Evolutionary conservation across 1,140 invertebrate species (phyloP), one percentile per base, ranked within the genome.

Genomic region (Neuroterus valhalla): DNA sequence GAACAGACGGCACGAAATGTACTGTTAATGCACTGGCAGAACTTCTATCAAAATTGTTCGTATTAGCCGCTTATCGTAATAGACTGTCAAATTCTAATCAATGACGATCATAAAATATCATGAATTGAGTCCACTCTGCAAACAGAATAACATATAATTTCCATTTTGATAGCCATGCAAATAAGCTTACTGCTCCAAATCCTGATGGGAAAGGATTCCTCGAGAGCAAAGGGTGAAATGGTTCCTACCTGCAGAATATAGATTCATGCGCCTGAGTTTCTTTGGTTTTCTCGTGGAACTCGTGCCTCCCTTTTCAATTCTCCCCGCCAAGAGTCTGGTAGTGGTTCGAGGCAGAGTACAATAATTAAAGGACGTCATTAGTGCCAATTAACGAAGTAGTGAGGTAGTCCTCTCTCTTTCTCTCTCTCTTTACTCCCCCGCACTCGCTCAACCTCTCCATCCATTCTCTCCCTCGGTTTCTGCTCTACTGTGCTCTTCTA

Each of bases 341-440:
- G 77, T 79, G 81, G 79, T 81, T 84, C 75, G 74, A 78, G 72
- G 76, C 71, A 77, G 78, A 82, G 78, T 81, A 84, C 85, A 85
- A 84, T 84, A 84, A 84, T 85, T 85, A 85, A 81, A 85, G 79
- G 76, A 82, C 82, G 80, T 85, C 84, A 84, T 86, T 86, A 86
- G 80, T 82, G 81, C 82, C 84, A 84, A 86, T 86, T 85, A 85
- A 82, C 77, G 78, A 78, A 83, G 79, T 80, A 82, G 76, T 76
- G 75, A 81, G 77, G 50, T 69, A 72, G 77, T 75, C 55, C 76
- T 66, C 69, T 78, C 77, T 74, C 76, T 66, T 67, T 78, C 77
- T 74, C 73, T 52, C 69, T 23, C 70, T 76, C 71, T 42, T 70
- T 78, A 62, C 75, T 66, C 55, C 74, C 43, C 74, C 72, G 68